Evolutionary conservation across 2,888 invertebrate genomes (phyloP).

Genomic region (Lasioglossum zephyrum): DNA sequence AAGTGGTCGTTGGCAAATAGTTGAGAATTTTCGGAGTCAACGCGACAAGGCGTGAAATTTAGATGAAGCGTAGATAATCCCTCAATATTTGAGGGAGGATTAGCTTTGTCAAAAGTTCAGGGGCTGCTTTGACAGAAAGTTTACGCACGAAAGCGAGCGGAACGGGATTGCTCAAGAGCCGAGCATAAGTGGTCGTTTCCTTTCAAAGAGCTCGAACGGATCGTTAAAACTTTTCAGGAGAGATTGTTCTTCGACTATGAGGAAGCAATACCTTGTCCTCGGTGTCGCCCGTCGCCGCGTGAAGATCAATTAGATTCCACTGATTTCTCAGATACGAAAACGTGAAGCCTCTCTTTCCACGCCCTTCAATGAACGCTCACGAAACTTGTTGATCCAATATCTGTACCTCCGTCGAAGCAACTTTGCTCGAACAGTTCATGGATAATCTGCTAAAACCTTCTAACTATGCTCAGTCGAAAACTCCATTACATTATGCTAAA

Average conservation of each 20-base stretch:
- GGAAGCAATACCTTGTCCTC: neutral
- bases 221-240: conserved; percentile 24
- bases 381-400: neutral
- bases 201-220: conserved; percentile 13
- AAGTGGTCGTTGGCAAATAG: neutral
- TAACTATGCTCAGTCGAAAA: neutral
- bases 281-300: neutral
- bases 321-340: neutral
- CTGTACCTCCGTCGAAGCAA: neutral
- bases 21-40: neutral
- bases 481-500: neutral
- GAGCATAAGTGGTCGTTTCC: conserved; percentile 26
- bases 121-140: conserved; percentile 18
- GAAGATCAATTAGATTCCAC: neutral
- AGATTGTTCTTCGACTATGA: conserved; percentile 8
- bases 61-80: neutral
- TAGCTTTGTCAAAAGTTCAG: neutral
- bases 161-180: conserved; percentile 30
- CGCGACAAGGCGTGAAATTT: neutral
- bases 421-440: neutral
- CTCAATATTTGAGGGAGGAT: neutral
- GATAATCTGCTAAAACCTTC: neutral
- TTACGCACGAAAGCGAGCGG: conserved; percentile 24
- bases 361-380: neutral
- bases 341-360: neutral